These are phyloP conservation scores for Semibalanus balanoides DNA, from an alignment of 1,140 invertebrate genomes.

Conservation along the genomic window DNA sequence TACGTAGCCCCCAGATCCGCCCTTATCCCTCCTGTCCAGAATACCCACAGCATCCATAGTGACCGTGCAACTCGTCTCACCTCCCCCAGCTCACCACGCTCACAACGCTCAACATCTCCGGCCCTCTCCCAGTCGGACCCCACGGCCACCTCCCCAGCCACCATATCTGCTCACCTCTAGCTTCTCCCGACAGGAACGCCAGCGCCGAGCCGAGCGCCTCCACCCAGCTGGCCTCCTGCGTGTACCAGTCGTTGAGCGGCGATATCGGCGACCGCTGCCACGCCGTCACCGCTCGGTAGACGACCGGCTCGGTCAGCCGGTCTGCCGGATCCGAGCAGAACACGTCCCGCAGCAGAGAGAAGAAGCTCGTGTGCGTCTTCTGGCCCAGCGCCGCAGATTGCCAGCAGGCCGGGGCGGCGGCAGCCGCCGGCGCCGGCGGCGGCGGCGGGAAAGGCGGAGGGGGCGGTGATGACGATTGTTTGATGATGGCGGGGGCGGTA, in stretches of 20 bases:
- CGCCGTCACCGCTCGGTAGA: conserved; percentile 56
- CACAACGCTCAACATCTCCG: background rate
- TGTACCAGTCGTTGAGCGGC: conserved; percentile 64
- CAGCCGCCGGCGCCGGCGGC: conserved; percentile 36
- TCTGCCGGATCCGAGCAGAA: conserved; percentile 68
- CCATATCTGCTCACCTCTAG: background rate
- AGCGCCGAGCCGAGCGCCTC: conserved; percentile 60
- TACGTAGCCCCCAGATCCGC: too few relatives aligned
- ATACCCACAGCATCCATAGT: too few relatives aligned
- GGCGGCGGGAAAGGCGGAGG: conserved; percentile 26
- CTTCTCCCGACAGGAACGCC: conserved; percentile 60
- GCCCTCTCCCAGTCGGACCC: background rate
- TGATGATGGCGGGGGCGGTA: conserved; percentile 30
- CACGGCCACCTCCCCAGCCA: too few relatives aligned
- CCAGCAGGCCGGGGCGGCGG: conserved; percentile 35
- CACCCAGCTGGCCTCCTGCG: conserved; percentile 55
- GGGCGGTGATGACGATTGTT: conserved; percentile 34
- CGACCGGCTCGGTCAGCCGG: conserved; percentile 51
- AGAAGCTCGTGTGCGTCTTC: conserved; percentile 63
- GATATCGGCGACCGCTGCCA: conserved; percentile 70
- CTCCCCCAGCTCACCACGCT: background rate
- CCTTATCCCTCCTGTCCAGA: too few relatives aligned
- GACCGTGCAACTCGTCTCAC: too few relatives aligned
- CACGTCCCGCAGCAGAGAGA: conserved; percentile 54
- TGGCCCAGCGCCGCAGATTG: conserved; percentile 42